phyloP scores from a whole-genome alignment of 2,888 invertebrate genomes.

The Oegoconia quadripuncta region DNA sequence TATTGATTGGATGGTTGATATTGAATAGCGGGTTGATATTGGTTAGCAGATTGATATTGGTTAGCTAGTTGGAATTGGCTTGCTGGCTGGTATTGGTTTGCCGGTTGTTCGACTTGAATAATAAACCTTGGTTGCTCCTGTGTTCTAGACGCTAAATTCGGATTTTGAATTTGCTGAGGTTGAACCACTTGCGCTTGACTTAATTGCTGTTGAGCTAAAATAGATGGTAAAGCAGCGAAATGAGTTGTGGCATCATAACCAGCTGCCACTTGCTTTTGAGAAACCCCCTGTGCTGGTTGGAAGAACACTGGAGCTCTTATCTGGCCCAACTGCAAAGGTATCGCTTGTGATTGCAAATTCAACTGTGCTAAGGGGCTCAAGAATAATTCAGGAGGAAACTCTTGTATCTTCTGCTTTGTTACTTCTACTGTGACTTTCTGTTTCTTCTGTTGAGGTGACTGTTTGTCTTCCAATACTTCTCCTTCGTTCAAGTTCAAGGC shows the following conservation, averaged over 20 bases:
- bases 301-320: conserved; percentile 45
- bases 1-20: conserved; percentile 16
- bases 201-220: conserved; percentile 54
- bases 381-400: conserved; percentile 62
- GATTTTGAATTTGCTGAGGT: conserved; percentile 29
- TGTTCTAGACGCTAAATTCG: conserved; percentile 11
- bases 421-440: conserved; percentile 59
- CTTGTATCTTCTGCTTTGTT: conserved; percentile 59
- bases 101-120: conserved; percentile 6
- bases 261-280: conserved; percentile 40
- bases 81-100: conserved; percentile 12
- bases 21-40: background rate
- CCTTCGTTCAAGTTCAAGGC: conserved; percentile 45
- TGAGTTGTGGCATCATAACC: conserved; percentile 60
- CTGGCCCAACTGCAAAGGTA: conserved; percentile 46
- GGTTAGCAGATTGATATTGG: background rate
- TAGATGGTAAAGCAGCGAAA: conserved; percentile 59
- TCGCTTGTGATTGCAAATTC: conserved; percentile 53
- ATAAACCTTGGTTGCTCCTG: conserved; percentile 1
- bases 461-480: conserved; percentile 40
- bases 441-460: conserved; percentile 30
- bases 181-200: conserved; percentile 34
- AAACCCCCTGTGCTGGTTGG: conserved; percentile 38
- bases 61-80: conserved; percentile 15
- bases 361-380: conserved; percentile 58